These are phyloP conservation scores for Pyrochroa serraticornis DNA, from an alignment of 2,888 invertebrate species.

Conservation along the genomic window DNA sequence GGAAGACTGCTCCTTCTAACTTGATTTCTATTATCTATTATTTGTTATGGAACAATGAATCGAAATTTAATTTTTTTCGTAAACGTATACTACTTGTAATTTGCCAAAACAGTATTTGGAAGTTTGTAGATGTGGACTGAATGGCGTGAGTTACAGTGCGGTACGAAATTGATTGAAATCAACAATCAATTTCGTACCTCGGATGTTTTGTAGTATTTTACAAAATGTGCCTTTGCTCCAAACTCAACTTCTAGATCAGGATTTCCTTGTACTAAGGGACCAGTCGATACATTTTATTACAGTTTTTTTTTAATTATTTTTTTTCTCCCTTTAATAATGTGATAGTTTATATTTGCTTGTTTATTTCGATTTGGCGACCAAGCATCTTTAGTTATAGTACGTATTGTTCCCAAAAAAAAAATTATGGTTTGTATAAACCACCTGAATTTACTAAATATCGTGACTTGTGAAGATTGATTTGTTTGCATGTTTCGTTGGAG, in stretches of 20 bases:
- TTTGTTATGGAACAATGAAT: constrained; percentile 26
- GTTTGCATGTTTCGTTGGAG: no score
- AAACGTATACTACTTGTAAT: constrained; percentile 13
- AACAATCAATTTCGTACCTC: constrained; percentile 18
- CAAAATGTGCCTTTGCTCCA: constrained; percentile 40
- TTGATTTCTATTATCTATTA: constrained; percentile 20
- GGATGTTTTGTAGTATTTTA: constrained; percentile 22
- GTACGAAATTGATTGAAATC: constrained; percentile 1
- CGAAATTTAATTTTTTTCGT: constrained; percentile 13
- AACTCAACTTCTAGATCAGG: constrained; percentile 30
- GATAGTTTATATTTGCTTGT: constrained; percentile 17
- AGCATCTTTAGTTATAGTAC: constrained; percentile 9
- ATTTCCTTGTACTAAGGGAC: constrained; percentile 36
- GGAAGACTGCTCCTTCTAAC: constrained; percentile 39
- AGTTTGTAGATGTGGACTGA: constrained; percentile 32
- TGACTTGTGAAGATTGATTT: no score
- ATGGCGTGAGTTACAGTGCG: constrained; percentile 24
- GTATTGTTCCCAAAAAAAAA: no score
- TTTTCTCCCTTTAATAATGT: constrained; percentile 12
- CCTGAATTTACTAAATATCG: no score
- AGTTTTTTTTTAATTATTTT: neutral
- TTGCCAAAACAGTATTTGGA: constrained; percentile 36
- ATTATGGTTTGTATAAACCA: no score
- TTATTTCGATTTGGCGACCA: constrained; percentile 16
- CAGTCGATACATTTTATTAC: constrained; percentile 25